A percentile compares a stretch with the other conserved stretches of the same genome.
Evolutionary conservation across 2,113 vertebrate genomes (phyloP).

Genomic region (Falcunculus frontatus): DNA sequence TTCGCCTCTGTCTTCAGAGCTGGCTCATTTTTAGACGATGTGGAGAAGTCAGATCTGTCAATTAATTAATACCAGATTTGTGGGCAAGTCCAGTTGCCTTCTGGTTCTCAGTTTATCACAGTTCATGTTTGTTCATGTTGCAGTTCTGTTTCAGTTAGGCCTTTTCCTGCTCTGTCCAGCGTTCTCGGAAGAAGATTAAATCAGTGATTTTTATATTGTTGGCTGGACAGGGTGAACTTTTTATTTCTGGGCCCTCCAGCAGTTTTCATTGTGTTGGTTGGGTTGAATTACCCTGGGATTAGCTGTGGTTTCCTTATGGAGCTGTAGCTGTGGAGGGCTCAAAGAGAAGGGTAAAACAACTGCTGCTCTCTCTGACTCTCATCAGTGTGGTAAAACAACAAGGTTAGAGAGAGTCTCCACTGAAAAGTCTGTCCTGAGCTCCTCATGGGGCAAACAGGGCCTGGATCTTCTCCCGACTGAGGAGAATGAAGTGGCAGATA

Average conservation of each 20-base stretch:
- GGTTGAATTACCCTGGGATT: neutral
- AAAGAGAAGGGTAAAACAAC: neutral
- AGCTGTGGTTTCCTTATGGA: neutral
- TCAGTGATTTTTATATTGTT: neutral
- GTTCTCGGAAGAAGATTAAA: neutral
- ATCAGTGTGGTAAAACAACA: rapidly evolving
- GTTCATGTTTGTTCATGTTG: neutral
- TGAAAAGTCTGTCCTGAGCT: neutral
- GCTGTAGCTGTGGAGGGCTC: neutral
- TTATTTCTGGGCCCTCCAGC: neutral
- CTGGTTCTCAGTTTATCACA: neutral
- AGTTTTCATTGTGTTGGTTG: neutral
- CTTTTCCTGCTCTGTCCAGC: neutral
- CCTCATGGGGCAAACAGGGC: neutral
- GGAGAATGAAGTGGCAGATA: neutral
- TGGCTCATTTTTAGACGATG: neutral
- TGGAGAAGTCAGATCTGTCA: neutral
- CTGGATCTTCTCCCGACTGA: neutral
- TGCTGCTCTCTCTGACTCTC: neutral
- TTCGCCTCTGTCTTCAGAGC: neutral
- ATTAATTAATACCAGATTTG: neutral
- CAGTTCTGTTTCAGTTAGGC: neutral
- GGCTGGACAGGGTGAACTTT: neutral
- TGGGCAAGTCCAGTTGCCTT: neutral
- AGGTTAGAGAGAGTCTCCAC: neutral